A percentile compares a stretch with the other conserved stretches of the same genome.
phyloP scores from a whole-genome alignment of 2,113 vertebrate genomes.

The Chlorodrepanis virens region DNA sequence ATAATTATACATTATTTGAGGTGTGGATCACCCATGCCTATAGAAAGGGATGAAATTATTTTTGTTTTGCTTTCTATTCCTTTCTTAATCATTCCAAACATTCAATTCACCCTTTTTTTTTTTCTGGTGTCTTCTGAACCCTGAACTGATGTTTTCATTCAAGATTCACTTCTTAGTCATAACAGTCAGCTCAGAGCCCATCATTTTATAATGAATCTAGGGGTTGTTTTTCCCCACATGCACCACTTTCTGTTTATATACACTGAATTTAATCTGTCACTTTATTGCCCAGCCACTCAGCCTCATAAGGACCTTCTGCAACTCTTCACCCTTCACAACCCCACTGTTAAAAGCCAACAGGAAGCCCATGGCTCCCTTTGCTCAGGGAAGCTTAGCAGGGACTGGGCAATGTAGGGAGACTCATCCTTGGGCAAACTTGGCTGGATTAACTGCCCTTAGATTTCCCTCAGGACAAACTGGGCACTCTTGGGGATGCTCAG shows the following conservation, averaged over 20 bases:
- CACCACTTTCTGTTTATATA: slow-evolving; percentile 35
- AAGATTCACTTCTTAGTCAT: background rate
- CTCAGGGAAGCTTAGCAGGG: background rate
- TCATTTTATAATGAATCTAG: background rate
- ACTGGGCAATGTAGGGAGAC: background rate
- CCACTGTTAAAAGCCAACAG: slow-evolving; percentile 39
- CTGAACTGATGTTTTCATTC: slow-evolving; percentile 28
- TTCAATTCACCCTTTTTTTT: background rate
- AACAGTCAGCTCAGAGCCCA: background rate
- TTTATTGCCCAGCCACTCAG: slow-evolving; percentile 51
- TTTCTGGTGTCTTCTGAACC: background rate
- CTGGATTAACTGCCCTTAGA: background rate
- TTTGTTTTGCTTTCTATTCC: background rate
- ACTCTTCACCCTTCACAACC: slow-evolving; percentile 45
- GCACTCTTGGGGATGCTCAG: background rate
- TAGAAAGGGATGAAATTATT: background rate
- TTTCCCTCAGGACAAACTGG: background rate
- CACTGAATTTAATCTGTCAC: slow-evolving; percentile 42
- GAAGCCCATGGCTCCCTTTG: background rate
- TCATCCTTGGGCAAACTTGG: background rate
- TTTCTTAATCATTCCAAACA: background rate
- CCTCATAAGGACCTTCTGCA: slow-evolving; percentile 55
- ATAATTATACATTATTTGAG: background rate
- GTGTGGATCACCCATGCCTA: background rate
- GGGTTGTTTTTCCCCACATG: background rate